Evolutionary conservation across 2,113 vertebrate genomes (phyloP).

Genomic region (Podarcis cretensis): DNA sequence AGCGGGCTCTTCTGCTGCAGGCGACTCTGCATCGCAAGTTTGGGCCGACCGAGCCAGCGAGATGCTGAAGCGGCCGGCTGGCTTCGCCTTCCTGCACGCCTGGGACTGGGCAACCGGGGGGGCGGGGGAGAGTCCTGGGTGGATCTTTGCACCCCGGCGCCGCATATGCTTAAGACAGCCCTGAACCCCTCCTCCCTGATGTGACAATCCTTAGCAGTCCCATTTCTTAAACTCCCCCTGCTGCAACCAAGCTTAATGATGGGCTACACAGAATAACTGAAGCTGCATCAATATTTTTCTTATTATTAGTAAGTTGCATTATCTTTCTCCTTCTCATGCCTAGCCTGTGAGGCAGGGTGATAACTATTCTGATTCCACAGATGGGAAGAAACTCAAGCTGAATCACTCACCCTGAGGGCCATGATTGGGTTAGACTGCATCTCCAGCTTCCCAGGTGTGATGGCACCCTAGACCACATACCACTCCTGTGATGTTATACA

Average conservation of each 20-base stretch:
- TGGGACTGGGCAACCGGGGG: no score
- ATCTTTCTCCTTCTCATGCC: background rate
- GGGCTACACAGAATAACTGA: background rate
- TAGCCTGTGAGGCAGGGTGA: background rate
- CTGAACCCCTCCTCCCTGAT: background rate
- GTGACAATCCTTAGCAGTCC: background rate
- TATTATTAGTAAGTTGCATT: background rate
- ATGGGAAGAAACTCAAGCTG: background rate
- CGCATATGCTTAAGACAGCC: no score
- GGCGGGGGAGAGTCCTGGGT: no score
- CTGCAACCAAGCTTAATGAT: background rate
- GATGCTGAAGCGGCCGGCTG: no score
- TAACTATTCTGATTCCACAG: background rate
- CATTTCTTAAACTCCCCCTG: background rate
- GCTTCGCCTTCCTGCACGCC: no score
- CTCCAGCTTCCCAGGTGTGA: background rate
- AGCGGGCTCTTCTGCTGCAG: no score
- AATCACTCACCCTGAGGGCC: background rate
- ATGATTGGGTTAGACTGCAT: background rate
- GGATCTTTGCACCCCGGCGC: no score
- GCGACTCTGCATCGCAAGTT: no score
- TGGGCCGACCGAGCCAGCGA: no score
- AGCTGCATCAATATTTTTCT: background rate
- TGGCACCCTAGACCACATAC: background rate
- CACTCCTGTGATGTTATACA: background rate